Base-by-base conservation (phyloP, 2,113 vertebrate species). In the Recurvirostra avosetta region DNA sequence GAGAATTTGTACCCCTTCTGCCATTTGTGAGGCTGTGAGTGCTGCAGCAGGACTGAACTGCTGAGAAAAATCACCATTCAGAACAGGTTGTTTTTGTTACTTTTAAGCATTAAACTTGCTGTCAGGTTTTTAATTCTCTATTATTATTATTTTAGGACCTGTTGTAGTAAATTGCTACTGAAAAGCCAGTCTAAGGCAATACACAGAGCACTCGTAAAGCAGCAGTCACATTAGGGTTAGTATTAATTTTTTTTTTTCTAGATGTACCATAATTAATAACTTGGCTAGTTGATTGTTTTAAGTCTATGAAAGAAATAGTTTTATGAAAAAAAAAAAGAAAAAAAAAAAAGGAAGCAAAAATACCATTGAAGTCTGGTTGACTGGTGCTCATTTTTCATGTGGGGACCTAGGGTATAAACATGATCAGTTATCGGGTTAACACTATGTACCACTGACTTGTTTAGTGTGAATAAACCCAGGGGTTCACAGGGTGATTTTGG, bases 151-250 rank as follows among this genome's bases (percentile, higher is more conserved):
- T 98, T 98, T 98, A 98, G 98, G 97, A 98, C 97, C 98, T 98
- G 98, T 98, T 97, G 97, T 98, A 98, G 96, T 98, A 98, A 98
- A 97, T 98, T 98, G 98, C 98, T 98, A 98, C 98, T 98, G 98
- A 98, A 94, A 98, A 98, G 97, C 98, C 98, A 95, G 88, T 96
- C 95, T 96, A 90, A 97, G 98, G 98, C 90, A 67, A 97, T 97
- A 96, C 90, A 96, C 97, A 97, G 98, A 98, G 98, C 97, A 98
- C 98, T 98, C 98, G 94, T 98, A 98, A 98, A 98, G 97, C 98
- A 98, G 97, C 98, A 98, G 97, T 98, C 98, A 98, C 97, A 95
- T 97, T 98, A 98, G 98, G 98, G 97, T 98, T 98, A 98, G 98
- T 96, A 97, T 98, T 96, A 95, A 97, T 97, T 96, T 97, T 93